Conservation (phyloP, 2,113 vertebrate genomes). For the Puffinus mauretanicus region DNA sequence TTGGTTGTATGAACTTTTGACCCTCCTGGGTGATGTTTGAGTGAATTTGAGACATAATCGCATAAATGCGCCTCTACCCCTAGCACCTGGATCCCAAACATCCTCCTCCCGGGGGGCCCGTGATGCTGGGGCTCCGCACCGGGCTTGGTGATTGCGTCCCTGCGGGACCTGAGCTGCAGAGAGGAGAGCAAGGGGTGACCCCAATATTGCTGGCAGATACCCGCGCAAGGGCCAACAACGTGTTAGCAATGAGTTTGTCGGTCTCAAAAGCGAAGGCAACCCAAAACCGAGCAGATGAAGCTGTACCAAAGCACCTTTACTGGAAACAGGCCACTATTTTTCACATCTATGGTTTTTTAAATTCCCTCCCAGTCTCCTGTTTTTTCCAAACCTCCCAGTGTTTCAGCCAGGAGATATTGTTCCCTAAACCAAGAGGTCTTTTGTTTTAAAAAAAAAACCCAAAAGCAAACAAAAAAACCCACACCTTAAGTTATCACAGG, state of each 20-base stretch:
- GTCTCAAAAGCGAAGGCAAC: not conserved
- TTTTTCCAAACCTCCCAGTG: not conserved
- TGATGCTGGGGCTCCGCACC: not conserved
- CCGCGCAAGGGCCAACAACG: fast-evolving
- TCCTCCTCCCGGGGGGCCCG: not conserved
- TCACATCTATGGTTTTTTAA: no score
- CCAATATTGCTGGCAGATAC: no score
- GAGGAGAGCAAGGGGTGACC: not conserved
- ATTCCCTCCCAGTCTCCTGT: fast-evolving
- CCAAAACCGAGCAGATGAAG: not conserved
- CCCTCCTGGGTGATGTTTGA: not conserved
- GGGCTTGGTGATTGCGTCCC: not conserved
- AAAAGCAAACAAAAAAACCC: not conserved
- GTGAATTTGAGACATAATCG: not conserved
- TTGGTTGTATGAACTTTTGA: conserved; percentile 32
- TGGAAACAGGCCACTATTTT: not conserved
- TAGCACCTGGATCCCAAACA: not conserved
- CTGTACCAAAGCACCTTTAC: not conserved
- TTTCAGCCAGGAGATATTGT: not conserved
- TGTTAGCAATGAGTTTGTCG: fast-evolving
- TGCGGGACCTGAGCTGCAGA: fast-evolving
- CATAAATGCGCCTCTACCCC: not conserved
- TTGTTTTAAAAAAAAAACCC: not conserved
- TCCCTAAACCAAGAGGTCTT: not conserved
- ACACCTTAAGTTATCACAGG: not conserved